Percentiles rank a stretch among this genome's conserved stretches.
phyloP scores from a whole-genome alignment of 2,888 invertebrate species.

The Melolontha melolontha region DNA sequence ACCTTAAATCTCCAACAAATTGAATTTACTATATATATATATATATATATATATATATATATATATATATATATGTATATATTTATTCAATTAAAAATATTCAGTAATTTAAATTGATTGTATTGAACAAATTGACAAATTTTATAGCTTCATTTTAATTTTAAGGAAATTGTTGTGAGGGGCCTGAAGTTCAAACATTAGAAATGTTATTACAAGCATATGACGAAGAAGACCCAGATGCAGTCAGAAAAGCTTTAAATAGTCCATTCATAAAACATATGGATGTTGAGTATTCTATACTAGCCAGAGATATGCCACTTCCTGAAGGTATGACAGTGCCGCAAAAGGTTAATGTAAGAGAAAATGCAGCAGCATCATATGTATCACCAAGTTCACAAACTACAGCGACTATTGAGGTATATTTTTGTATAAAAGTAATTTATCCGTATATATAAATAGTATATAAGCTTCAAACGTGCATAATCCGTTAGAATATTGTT shows the following conservation, averaged over 20 bases:
- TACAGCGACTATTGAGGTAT: slow-evolving; percentile 63
- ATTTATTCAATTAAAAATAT: no score
- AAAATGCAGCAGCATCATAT: slow-evolving; percentile 79
- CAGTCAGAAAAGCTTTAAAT: slow-evolving; percentile 79
- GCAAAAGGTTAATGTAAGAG: slow-evolving; percentile 69
- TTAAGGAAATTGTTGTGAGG: slow-evolving; percentile 84
- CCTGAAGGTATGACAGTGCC: slow-evolving; percentile 71
- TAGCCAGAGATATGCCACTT: slow-evolving; percentile 77
- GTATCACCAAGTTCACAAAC: slow-evolving; percentile 68
- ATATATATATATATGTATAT: no score
- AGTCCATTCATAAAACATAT: slow-evolving; percentile 90
- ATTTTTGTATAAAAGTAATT: slow-evolving; percentile 52
- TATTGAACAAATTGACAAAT: no score
- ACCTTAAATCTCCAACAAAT: no score
- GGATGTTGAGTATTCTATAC: slow-evolving; percentile 90
- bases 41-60: no score
- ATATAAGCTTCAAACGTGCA: no score
- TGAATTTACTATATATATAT: no score
- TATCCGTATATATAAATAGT: background rate
- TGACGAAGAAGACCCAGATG: slow-evolving; percentile 88
- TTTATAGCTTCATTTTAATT: background rate
- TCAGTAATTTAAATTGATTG: no score
- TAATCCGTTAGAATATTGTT: no score
- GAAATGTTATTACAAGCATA: slow-evolving; percentile 83
- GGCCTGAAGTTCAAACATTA: slow-evolving; percentile 82